A percentile compares a stretch with the other conserved stretches of the same genome.
These are phyloP conservation scores for Gadopsis marmoratus DNA, from an alignment of 2,797 vertebrate species.

Conservation along the genomic window DNA sequence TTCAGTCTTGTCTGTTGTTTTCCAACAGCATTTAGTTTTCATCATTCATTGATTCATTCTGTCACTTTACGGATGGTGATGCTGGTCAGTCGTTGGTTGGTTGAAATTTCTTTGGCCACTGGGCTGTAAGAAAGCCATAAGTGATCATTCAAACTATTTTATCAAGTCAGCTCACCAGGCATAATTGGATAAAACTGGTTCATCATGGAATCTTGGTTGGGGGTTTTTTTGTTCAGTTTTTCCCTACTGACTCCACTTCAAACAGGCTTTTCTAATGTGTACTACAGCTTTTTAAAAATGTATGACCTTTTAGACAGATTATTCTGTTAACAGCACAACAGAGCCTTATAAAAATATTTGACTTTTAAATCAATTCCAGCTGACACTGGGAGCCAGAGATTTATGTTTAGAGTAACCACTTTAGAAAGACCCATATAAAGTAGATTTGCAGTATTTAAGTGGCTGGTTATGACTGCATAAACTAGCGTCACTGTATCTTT, in stretches of 20 bases:
- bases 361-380: not conserved
- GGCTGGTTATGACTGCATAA: not conserved
- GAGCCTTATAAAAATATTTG: not conserved
- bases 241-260: not conserved
- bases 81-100: constrained; percentile 12
- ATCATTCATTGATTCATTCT: too few species aligned
- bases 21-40: constrained; percentile 14
- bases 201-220: too few species aligned
- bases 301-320: not conserved
- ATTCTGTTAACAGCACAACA: not conserved
- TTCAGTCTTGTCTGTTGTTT: constrained; percentile 1
- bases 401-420: too few species aligned
- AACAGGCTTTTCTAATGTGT: not conserved
- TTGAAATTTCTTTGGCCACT: not conserved
- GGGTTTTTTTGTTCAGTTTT: not conserved
- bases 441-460: not conserved
- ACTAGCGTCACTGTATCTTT: not conserved
- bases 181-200: not conserved
- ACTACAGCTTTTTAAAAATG: not conserved
- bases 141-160: not conserved
- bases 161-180: not conserved
- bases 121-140: not conserved
- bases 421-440: not conserved
- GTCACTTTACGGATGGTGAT: not conserved
- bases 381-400: not conserved